These are phyloP conservation scores for Cynopterus sphinx DNA, from an alignment of 2,797 vertebrate genomes.

Conservation along the genomic window DNA sequence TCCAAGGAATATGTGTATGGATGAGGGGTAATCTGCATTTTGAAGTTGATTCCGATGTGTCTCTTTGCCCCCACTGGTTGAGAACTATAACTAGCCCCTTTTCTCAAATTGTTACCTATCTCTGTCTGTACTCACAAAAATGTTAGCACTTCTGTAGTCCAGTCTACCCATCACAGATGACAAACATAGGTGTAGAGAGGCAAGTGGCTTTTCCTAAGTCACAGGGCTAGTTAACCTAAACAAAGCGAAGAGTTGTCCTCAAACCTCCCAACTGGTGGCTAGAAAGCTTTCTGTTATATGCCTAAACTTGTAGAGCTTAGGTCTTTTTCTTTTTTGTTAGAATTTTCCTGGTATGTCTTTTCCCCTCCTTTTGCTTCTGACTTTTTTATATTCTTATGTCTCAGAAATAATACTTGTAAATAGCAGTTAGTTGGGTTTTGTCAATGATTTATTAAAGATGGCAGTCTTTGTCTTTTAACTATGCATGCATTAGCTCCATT, in stretches of 20 bases:
- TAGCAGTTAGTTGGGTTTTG: neutral
- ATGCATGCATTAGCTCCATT: neutral
- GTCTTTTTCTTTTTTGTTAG: neutral
- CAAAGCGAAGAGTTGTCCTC: neutral
- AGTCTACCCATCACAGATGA: neutral
- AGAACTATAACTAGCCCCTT: neutral
- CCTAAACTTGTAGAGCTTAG: neutral
- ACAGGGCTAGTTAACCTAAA: neutral
- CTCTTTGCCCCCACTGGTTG: neutral
- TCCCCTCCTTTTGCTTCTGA: neutral
- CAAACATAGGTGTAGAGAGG: neutral
- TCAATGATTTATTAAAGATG: neutral
- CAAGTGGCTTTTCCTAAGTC: neutral
- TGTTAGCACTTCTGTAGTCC: neutral
- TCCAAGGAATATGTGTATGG: neutral
- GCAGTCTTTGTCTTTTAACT: neutral
- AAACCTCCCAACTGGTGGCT: neutral
- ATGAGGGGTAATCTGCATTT: neutral
- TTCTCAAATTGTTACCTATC: neutral
- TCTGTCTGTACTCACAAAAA: neutral
- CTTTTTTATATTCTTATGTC: neutral
- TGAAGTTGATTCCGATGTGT: neutral
- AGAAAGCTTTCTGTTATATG: neutral
- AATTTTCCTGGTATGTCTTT: neutral
- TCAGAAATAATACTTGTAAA: neutral